A percentile compares a stretch with the other conserved stretches of the same genome.
Evolutionary conservation across 2,113 vertebrate species (phyloP).

Genomic region (Rhinolophus ferrumequinum): DNA sequence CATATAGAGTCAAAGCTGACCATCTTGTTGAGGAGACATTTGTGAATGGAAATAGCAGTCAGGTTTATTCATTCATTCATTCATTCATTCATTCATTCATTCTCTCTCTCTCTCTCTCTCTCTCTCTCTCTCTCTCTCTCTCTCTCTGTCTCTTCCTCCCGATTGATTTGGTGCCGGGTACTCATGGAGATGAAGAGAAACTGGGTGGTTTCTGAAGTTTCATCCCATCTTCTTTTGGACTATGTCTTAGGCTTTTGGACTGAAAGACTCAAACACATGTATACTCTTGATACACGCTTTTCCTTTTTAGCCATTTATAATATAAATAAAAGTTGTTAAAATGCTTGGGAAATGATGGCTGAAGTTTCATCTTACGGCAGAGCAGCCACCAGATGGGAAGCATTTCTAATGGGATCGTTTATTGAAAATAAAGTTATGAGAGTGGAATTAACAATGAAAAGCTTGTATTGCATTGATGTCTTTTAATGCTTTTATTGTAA

Average conservation of each 20-base stretch:
- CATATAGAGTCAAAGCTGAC: background rate
- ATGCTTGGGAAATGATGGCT: background rate
- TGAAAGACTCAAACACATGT: background rate
- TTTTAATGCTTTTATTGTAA: conserved; percentile 57
- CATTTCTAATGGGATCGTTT: conserved; percentile 19
- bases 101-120: background rate
- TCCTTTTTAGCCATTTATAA: background rate
- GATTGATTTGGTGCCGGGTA: background rate
- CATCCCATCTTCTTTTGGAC: background rate
- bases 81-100: rapidly evolving
- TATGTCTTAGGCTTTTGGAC: background rate
- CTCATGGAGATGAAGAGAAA: background rate
- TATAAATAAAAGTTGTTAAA: conserved; percentile 38
- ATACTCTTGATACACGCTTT: background rate
- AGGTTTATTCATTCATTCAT: background rate
- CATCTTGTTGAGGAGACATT: background rate
- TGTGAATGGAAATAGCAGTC: background rate
- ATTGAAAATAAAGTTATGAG: conserved; percentile 44
- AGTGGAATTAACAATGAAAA: conserved; percentile 43
- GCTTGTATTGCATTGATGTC: background rate
- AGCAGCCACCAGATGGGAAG: background rate
- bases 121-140: background rate
- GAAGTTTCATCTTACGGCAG: background rate
- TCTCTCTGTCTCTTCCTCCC: rapidly evolving
- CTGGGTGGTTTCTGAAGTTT: background rate